Evolutionary conservation across 1,140 invertebrate genomes (phyloP).

Genomic region (Drosophila repletoides): DNA sequence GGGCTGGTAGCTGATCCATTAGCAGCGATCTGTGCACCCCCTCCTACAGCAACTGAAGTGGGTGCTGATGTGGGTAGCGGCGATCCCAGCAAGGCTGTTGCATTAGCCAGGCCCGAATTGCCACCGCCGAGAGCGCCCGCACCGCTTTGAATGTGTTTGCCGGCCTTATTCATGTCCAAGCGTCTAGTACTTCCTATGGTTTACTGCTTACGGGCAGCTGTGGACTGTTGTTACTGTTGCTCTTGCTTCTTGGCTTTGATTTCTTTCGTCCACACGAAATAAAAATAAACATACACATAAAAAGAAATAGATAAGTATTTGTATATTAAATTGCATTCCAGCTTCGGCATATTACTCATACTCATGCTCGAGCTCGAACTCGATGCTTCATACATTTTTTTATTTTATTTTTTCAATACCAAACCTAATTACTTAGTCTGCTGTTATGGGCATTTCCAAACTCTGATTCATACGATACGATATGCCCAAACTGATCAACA

Average conservation of each 20-base stretch:
- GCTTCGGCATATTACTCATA: constrained; percentile 10
- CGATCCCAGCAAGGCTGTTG: constrained; percentile 34
- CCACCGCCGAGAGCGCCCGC: constrained; percentile 17
- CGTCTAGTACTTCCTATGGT: not conserved
- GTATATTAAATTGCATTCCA: no score
- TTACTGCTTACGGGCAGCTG: not conserved
- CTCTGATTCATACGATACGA: not conserved
- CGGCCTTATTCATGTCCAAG: constrained; percentile 69
- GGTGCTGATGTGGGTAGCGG: not conserved
- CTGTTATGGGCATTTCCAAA: not conserved
- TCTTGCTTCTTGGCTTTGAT: no score
- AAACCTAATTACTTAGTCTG: not conserved
- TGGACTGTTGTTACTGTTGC: not conserved
- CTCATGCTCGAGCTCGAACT: no score
- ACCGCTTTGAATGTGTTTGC: constrained; percentile 74
- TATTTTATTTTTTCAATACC: no score
- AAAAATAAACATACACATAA: not conserved
- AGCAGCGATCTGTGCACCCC: not conserved
- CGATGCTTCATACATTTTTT: not conserved
- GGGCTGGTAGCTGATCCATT: constrained; percentile 23
- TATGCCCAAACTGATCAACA: constrained; percentile 12
- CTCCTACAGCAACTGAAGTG: constrained; percentile 1
- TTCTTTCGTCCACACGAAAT: no score
- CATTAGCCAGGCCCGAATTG: not conserved
- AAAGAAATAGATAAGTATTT: no score